These are phyloP conservation scores for Aphaenogaster rudis DNA, from an alignment of 1,140 invertebrate species.

Conservation along the genomic window DNA sequence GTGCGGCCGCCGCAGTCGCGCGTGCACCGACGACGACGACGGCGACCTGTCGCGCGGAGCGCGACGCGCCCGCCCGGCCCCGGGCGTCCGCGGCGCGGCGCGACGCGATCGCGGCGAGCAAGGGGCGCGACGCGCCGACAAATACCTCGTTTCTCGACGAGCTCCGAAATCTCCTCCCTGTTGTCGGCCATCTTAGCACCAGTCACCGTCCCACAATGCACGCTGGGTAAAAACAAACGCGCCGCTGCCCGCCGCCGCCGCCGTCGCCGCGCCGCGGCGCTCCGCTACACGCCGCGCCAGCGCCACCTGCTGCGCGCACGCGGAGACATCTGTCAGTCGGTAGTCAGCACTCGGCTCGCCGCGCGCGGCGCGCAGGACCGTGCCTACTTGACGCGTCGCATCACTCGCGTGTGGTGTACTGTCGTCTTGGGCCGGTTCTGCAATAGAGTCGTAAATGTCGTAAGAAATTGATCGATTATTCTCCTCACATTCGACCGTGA, in stretches of 20 bases:
- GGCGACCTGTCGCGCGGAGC: constrained; percentile 44
- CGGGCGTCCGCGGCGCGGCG: background rate
- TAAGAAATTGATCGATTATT: too few relatives aligned
- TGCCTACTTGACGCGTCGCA: background rate
- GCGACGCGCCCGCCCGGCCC: constrained; percentile 31
- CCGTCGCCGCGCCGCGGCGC: constrained; percentile 66
- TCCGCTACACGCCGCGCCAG: constrained; percentile 41
- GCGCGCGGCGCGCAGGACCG: background rate
- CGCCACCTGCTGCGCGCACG: constrained; percentile 63
- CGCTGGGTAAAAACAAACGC: constrained; percentile 85
- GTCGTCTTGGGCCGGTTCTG: too few relatives aligned
- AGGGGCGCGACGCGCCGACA: constrained; percentile 64
- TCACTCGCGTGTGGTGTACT: too few relatives aligned
- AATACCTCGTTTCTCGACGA: constrained; percentile 88
- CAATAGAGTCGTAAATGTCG: too few relatives aligned
- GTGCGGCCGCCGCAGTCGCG: constrained; percentile 52
- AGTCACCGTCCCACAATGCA: constrained; percentile 86
- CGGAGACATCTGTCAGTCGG: background rate
- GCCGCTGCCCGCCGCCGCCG: constrained; percentile 67
- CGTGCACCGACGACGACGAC: constrained; percentile 78
- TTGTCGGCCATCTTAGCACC: constrained; percentile 89
- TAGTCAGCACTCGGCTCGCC: background rate
- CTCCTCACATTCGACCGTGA: too few relatives aligned
- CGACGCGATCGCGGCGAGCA: constrained; percentile 40
- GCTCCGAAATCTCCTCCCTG: constrained; percentile 88